Evolutionary conservation across 1,140 invertebrate species (phyloP).

Genomic region (Chrysomallon squamiferum): DNA sequence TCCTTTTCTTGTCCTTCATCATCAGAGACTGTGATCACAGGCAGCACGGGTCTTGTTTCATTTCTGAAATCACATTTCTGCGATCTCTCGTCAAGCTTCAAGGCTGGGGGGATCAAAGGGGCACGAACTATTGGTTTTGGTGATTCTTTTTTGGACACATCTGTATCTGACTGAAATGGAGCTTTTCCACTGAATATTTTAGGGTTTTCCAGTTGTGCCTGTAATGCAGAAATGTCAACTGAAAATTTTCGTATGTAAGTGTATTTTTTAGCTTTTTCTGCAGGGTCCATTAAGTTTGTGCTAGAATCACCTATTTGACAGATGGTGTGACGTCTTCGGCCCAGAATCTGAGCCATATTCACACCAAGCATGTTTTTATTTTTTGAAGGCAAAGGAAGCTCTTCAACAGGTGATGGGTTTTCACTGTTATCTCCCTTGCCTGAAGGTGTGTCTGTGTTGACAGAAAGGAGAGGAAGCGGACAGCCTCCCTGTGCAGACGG

Average conservation of each 20-base stretch:
- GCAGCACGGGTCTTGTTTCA: conserved; percentile 12
- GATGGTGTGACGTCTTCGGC: conserved; percentile 52
- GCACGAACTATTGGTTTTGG: conserved; percentile 7
- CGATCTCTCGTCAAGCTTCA: conserved; percentile 7
- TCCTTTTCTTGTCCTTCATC: conserved; percentile 9
- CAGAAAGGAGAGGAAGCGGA: conserved; percentile 10
- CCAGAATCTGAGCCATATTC: conserved; percentile 48
- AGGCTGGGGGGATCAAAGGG: conserved; percentile 2
- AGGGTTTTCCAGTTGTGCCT: conserved; percentile 60
- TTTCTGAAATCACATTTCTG: conserved; percentile 3
- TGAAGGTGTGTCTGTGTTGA: conserved; percentile 12
- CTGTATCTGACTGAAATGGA: conserved; percentile 51
- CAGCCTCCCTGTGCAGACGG: conserved; percentile 9
- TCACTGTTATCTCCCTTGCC: conserved; percentile 19
- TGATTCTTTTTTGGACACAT: conserved; percentile 21
- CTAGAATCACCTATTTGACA: conserved; percentile 50
- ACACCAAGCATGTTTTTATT: conserved; percentile 39
- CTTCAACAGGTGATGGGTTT: conserved; percentile 25
- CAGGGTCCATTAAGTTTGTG: conserved; percentile 22
- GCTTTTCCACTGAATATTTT: conserved; percentile 51
- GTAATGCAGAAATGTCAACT: conserved; percentile 58
- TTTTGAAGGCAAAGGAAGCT: conserved; percentile 21
- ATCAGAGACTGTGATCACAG: conserved; percentile 36
- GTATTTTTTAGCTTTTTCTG: conserved; percentile 50
- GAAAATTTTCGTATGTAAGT: conserved; percentile 61